Evolutionary conservation across 2,888 invertebrate species (phyloP).

Genomic region (Drosophila melanosoma): DNA sequence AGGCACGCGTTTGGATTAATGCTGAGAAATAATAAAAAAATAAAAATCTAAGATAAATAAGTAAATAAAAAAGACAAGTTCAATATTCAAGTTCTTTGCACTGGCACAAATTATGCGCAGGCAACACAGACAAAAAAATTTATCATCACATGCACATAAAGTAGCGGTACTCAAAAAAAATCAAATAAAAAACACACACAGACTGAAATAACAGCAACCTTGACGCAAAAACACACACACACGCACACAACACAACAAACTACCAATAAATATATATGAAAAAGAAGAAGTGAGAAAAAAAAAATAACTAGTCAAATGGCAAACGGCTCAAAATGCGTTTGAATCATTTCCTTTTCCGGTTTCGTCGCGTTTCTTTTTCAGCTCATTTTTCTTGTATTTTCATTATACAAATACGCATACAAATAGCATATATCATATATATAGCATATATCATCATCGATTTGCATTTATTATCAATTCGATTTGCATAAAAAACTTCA

Average conservation of each 20-base stretch:
- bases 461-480: constrained; percentile 62
- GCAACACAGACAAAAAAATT: constrained; percentile 26
- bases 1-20: constrained; percentile 49
- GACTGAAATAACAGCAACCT: constrained; percentile 38
- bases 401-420: constrained; percentile 1
- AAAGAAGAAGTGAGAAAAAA: constrained; percentile 6
- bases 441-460: constrained; percentile 35
- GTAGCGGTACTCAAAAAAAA: constrained; percentile 38
- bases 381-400: constrained; percentile 29
- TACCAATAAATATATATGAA: constrained; percentile 33
- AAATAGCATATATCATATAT: background rate
- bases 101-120: constrained; percentile 36
- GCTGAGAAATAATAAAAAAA: constrained; percentile 17
- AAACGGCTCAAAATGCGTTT: constrained; percentile 42
- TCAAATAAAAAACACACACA: background rate
- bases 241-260: constrained; percentile 14
- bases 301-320: constrained; percentile 26
- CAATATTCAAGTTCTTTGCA: constrained; percentile 28
- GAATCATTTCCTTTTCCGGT: constrained; percentile 79
- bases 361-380: constrained; percentile 47
- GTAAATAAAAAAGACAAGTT: background rate
- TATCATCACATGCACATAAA: constrained; percentile 19
- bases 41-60: background rate
- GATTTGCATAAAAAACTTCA: constrained; percentile 56
- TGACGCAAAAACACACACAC: constrained; percentile 32